Evolutionary conservation across 2,888 invertebrate species (phyloP).

Genomic region (Dasysyrphus tricinctus): DNA sequence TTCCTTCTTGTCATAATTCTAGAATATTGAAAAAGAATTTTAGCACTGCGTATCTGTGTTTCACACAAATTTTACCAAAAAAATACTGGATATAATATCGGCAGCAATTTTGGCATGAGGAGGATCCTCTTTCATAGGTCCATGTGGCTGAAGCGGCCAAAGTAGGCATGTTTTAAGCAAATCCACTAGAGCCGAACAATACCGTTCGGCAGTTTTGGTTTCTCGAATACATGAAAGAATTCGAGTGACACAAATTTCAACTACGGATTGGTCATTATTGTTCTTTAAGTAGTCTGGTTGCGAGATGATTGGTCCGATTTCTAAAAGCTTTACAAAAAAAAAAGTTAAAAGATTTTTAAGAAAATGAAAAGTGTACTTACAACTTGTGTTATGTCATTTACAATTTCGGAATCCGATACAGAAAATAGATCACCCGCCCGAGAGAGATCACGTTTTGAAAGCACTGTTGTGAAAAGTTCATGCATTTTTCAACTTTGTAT

Average conservation of each 20-base stretch:
- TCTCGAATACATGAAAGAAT: constrained; percentile 96
- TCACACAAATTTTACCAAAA: constrained; percentile 87
- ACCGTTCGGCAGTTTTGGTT: constrained; percentile 91
- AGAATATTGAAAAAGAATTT: constrained; percentile 67
- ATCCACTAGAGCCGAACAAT: constrained; percentile 92
- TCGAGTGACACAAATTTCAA: constrained; percentile 96
- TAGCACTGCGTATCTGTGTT: too few species aligned
- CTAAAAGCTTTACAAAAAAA: constrained; percentile 85
- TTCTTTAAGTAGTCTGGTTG: constrained; percentile 92
- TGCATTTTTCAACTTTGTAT: constrained; percentile 88
- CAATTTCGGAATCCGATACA: constrained; percentile 93
- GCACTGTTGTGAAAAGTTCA: constrained; percentile 94
- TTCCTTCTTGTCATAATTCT: constrained; percentile 86
- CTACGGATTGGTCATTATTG: constrained; percentile 96
- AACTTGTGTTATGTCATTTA: constrained; percentile 92
- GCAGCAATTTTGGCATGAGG: constrained; percentile 98
- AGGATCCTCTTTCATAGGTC: constrained; percentile 92
- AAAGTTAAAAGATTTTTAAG: background rate
- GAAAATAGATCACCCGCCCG: constrained; percentile 96
- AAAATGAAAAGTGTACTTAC: constrained; percentile 84
- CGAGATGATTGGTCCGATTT: constrained; percentile 92
- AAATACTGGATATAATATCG: constrained; percentile 97
- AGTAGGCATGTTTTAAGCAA: constrained; percentile 94
- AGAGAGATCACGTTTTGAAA: constrained; percentile 94
- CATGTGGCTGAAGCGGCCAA: constrained; percentile 92